Evolutionary conservation across 2,797 vertebrate genomes (phyloP).

Genomic region (Odontamblyopus lacepedii): DNA sequence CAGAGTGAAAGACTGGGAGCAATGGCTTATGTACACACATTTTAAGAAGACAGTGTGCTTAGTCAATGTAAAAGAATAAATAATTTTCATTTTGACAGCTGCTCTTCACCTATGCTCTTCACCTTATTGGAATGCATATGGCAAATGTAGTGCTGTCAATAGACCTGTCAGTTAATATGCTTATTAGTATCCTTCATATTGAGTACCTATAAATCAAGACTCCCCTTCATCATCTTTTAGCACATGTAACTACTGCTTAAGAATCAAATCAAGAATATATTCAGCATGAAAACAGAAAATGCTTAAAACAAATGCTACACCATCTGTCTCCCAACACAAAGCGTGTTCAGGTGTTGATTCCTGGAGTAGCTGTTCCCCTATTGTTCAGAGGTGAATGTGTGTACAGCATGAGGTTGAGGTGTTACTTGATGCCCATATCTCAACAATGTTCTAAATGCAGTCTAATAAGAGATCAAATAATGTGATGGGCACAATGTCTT

Average conservation of each 20-base stretch:
- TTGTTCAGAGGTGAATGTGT: no score
- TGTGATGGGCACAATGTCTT: background rate
- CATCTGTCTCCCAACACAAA: no score
- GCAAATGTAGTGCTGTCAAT: slow-evolving; percentile 40
- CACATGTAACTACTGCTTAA: slow-evolving; percentile 34
- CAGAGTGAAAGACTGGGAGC: slow-evolving; percentile 22
- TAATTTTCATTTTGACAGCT: background rate
- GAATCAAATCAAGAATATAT: slow-evolving; percentile 55
- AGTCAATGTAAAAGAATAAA: slow-evolving; percentile 20
- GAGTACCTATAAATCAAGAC: slow-evolving; percentile 27
- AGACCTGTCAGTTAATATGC: slow-evolving; percentile 28
- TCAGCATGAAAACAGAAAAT: no score
- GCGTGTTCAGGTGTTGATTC: no score
- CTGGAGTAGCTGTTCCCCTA: no score
- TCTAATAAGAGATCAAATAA: background rate
- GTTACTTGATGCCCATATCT: no score
- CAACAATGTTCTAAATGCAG: no score
- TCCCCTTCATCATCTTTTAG: slow-evolving; percentile 40
- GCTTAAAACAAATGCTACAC: no score
- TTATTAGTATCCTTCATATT: slow-evolving; percentile 29
- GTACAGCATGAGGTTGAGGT: no score
- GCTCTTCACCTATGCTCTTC: slow-evolving; percentile 6
- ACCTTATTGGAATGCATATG: slow-evolving; percentile 29
- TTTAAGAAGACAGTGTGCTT: slow-evolving; percentile 13
- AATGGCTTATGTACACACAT: slow-evolving; percentile 28